A percentile compares a stretch with the other conserved stretches of the same genome.
Conservation (phyloP, 92 coral and sea anemone genomes). For the Pocillopora grandis region DNA sequence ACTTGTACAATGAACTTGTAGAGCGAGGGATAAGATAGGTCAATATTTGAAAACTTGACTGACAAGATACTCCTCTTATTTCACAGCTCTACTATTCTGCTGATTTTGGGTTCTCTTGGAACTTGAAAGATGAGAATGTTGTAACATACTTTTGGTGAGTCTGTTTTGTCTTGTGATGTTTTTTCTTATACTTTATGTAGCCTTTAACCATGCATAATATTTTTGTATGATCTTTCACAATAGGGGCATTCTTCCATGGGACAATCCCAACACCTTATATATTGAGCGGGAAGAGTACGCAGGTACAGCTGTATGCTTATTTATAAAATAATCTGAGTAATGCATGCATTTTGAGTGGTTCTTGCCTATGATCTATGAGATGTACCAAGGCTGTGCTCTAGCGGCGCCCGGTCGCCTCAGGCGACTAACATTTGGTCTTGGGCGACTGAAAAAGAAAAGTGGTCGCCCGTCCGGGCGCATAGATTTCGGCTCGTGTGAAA, state of each 20-base stretch:
- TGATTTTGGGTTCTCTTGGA: conserved; percentile 83
- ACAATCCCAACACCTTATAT: conserved; percentile 67
- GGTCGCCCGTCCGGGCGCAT: no score
- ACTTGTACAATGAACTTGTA: background rate
- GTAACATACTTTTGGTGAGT: conserved; percentile 80
- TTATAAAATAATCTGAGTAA: background rate
- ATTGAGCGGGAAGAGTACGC: conserved; percentile 64
- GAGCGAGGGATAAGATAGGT: background rate
- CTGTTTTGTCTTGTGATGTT: background rate
- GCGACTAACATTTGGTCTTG: no score
- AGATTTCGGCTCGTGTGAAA: no score
- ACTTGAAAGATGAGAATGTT: conserved; percentile 73
- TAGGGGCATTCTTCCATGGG: conserved; percentile 83
- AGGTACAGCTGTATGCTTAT: conserved; percentile 36
- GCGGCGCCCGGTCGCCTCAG: no score
- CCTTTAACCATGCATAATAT: no score
- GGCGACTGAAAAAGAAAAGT: no score
- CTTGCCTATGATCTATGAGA: background rate
- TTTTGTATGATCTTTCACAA: background rate
- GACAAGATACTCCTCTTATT: background rate
- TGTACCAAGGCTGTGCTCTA: background rate
- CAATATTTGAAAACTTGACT: background rate
- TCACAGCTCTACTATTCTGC: conserved; percentile 80
- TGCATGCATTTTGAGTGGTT: background rate
- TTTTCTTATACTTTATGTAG: background rate